These are phyloP conservation scores for Temnothorax nylanderi DNA, from an alignment of 1,140 invertebrate genomes.

Conservation along the genomic window DNA sequence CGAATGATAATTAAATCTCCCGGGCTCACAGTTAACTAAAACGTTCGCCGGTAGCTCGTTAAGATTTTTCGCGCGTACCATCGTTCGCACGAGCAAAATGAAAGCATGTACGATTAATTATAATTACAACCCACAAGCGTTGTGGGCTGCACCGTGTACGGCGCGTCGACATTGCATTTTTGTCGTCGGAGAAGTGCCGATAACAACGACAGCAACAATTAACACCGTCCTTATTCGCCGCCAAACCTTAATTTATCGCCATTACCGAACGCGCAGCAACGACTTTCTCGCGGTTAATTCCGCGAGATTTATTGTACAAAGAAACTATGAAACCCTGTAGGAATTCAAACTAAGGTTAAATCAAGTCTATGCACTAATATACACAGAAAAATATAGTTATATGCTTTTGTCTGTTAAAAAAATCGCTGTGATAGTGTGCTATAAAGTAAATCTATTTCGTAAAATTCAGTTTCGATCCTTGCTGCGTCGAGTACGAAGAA, in stretches of 20 bases:
- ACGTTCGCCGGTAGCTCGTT: conserved; percentile 35
- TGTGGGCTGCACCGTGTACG: neutral
- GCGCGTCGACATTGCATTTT: conserved; percentile 21
- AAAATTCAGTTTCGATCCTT: conserved; percentile 72
- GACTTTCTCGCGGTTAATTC: conserved; percentile 68
- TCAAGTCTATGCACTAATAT: neutral
- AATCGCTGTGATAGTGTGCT: neutral
- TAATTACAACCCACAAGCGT: conserved; percentile 44
- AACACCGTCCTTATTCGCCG: conserved; percentile 9
- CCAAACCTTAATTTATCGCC: conserved; percentile 65
- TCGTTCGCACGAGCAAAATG: conserved; percentile 25
- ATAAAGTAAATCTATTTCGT: conserved; percentile 67
- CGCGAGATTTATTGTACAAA: neutral
- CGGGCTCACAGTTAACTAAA: conserved; percentile 29
- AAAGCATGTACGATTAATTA: conserved; percentile 49
- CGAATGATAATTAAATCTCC: conserved; percentile 42
- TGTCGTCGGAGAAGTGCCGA: conserved; percentile 18
- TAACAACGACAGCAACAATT: conserved; percentile 39
- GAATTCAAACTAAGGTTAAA: neutral
- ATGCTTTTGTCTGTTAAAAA: neutral
- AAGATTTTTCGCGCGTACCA: conserved; percentile 53
- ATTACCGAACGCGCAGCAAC: neutral
- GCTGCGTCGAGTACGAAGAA: conserved; percentile 54
- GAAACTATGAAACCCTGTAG: neutral
- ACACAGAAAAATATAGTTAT: neutral